Percentiles rank a stretch among this genome's conserved stretches.
These are phyloP conservation scores for Anoura caudifer DNA, from an alignment of 2,113 vertebrate genomes.

Conservation along the genomic window DNA sequence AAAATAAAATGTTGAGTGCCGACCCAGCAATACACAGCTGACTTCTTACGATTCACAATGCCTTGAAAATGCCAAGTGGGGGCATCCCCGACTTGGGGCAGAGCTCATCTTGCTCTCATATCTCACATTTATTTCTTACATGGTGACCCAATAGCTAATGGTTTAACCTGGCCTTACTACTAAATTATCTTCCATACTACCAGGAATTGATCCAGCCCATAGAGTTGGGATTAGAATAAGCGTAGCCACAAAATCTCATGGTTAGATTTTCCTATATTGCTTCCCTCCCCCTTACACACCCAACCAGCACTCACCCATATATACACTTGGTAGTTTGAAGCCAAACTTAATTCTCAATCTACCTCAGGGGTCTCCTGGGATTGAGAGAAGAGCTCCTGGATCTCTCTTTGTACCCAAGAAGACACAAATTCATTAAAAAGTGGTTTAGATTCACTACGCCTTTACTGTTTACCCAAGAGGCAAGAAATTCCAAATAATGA, in stretches of 20 bases:
- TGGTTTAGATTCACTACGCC: neutral
- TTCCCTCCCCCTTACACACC: neutral
- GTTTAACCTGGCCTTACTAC: neutral
- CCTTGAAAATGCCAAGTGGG: neutral
- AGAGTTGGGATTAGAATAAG: neutral
- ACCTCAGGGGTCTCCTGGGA: neutral
- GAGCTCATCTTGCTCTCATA: neutral
- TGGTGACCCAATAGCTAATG: neutral
- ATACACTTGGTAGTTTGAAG: neutral
- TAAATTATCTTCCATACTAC: neutral
- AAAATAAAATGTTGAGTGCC: neutral
- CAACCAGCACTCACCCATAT: neutral
- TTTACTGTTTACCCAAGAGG: neutral
- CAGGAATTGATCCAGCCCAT: neutral
- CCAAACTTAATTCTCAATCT: neutral
- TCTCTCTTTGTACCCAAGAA: neutral
- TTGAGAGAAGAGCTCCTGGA: neutral
- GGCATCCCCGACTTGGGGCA: neutral
- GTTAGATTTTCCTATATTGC: neutral
- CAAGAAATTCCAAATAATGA: neutral
- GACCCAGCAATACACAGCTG: neutral
- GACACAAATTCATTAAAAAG: neutral
- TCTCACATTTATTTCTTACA: conserved; percentile 5
- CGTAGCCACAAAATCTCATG: neutral
- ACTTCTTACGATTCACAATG: neutral